Evolutionary conservation across 2,888 invertebrate genomes (phyloP).

Genomic region (Candidula unifasciata): DNA sequence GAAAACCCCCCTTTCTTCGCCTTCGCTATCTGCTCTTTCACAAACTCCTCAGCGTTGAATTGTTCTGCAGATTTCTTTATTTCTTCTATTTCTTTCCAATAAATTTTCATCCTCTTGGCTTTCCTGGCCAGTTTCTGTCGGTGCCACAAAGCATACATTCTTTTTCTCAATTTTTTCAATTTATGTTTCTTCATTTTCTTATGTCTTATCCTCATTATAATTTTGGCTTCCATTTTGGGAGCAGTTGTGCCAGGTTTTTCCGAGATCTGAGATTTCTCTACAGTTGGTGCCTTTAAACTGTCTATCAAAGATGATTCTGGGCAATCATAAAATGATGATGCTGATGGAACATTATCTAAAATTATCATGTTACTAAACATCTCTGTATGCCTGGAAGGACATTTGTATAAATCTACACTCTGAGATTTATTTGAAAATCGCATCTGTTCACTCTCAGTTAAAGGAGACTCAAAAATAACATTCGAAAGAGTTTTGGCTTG

Average conservation of each 20-base stretch:
- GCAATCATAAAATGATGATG: conserved; percentile 29
- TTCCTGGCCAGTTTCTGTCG: conserved; percentile 47
- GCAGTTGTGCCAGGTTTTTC: conserved; percentile 14
- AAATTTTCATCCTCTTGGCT: conserved; percentile 54
- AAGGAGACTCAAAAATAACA: not conserved
- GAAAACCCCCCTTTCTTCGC: conserved; percentile 58
- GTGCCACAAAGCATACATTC: conserved; percentile 52
- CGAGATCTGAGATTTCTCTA: conserved; percentile 8
- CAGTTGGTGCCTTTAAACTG: conserved; percentile 18
- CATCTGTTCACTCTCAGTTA: not conserved
- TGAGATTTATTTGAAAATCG: not conserved
- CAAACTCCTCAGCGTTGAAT: conserved; percentile 56
- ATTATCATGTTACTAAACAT: conserved; percentile 26
- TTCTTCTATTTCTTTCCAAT: conserved; percentile 44
- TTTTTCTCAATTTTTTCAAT: conserved; percentile 55
- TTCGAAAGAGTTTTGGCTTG: not conserved
- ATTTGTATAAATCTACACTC: conserved; percentile 19
- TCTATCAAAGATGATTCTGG: conserved; percentile 6
- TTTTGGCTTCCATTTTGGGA: conserved; percentile 48
- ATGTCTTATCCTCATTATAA: conserved; percentile 55
- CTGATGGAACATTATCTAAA: conserved; percentile 11
- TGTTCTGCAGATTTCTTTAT: conserved; percentile 51
- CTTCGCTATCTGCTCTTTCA: conserved; percentile 53
- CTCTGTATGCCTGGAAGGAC: conserved; percentile 22
- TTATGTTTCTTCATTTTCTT: conserved; percentile 62